phyloP scores from a whole-genome alignment of 2,888 invertebrate genomes.

The Netelia inedita region DNA sequence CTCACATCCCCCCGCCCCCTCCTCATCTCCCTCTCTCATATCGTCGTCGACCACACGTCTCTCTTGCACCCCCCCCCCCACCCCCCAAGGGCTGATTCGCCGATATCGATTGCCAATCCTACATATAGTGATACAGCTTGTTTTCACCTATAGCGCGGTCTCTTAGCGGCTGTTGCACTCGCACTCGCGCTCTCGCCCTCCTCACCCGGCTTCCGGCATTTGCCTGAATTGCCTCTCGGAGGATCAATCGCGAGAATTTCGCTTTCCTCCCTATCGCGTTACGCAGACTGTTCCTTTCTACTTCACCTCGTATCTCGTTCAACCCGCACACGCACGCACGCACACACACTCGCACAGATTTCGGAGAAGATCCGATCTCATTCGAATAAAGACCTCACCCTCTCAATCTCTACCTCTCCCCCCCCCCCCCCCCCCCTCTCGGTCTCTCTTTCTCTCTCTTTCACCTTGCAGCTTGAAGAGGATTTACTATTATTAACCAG shows the following conservation, averaged over 20 bases:
- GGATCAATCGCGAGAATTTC: constrained; percentile 61
- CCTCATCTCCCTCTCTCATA: constrained; percentile 11
- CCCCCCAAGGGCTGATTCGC: constrained; percentile 59
- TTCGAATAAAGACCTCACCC: not conserved
- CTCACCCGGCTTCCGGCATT: constrained; percentile 37
- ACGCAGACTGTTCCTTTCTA: constrained; percentile 29
- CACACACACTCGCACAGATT: not conserved
- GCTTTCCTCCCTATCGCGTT: constrained; percentile 31
- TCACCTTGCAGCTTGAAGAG: constrained; percentile 24
- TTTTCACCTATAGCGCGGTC: not conserved
- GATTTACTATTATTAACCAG: constrained; percentile 57
- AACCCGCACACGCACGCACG: not conserved
- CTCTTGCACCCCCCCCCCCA: not conserved
- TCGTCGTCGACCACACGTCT: constrained; percentile 13
- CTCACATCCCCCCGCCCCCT: constrained; percentile 13
- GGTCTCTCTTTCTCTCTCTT: not conserved
- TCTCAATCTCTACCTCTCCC: not conserved
- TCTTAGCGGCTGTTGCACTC: constrained; percentile 23
- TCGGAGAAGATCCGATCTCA: constrained; percentile 3
- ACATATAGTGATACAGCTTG: constrained; percentile 10
- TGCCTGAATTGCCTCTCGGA: constrained; percentile 62
- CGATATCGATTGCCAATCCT: constrained; percentile 65
- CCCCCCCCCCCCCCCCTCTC: too few relatives aligned
- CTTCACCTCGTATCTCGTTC: not conserved
- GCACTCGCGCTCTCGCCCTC: not conserved